Percentiles rank a stretch among this genome's conserved stretches.
These are phyloP conservation scores for Nymphicus hollandicus DNA, from an alignment of 2,113 vertebrate genomes.

Conservation along the genomic window DNA sequence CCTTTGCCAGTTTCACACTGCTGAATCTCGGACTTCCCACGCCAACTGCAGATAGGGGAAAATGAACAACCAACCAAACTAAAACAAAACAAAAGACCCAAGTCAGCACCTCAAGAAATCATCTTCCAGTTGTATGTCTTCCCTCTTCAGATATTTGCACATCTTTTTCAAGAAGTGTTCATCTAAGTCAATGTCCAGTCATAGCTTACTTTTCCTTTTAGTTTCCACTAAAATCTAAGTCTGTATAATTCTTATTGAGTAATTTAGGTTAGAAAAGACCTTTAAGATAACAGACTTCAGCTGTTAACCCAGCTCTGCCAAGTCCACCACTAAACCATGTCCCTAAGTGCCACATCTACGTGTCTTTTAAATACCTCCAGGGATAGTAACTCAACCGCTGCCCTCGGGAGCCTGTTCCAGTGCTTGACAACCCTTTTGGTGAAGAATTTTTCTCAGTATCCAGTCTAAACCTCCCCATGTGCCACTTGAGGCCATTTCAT, in stretches of 20 bases:
- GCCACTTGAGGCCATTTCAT: not conserved
- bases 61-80: no score
- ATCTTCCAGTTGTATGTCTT: not conserved
- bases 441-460: not conserved
- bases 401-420: not conserved
- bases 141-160: not conserved
- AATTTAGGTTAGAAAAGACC: not conserved
- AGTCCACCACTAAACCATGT: not conserved
- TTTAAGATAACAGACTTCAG: not conserved
- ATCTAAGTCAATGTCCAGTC: not conserved
- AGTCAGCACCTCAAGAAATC: not conserved
- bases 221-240: not conserved
- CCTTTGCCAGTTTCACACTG: not conserved
- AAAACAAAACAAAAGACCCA: not conserved
- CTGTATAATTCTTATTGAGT: not conserved
- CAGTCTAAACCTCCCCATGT: not conserved
- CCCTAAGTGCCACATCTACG: not conserved
- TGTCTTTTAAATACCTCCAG: not conserved
- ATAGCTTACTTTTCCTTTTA: not conserved
- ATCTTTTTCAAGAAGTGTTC: not conserved
- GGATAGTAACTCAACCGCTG: not conserved
- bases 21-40: not conserved
- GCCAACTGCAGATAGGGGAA: accelerated
- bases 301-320: not conserved
- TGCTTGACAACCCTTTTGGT: not conserved